A percentile compares a stretch with the other conserved stretches of the same genome.
Evolutionary conservation across 2,113 vertebrate species (phyloP).

Genomic region (Pao palembangensis): DNA sequence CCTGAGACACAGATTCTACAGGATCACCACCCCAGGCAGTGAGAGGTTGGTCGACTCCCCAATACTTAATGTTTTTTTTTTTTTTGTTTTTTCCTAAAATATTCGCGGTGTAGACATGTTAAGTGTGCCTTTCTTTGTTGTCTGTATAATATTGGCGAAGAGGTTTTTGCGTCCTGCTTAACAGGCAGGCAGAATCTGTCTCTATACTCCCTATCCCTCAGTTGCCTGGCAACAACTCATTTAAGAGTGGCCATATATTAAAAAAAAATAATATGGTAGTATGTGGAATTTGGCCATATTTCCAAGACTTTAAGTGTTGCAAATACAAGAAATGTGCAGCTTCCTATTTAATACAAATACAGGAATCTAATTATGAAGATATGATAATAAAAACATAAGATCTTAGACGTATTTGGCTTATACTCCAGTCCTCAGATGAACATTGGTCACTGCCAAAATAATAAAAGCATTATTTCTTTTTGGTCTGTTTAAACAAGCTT

Average conservation of each 20-base stretch:
- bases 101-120: too few relatives aligned
- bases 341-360: too few relatives aligned
- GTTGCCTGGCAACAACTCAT: slow-evolving; percentile 71
- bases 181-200: slow-evolving; percentile 39
- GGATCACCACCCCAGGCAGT: slow-evolving; percentile 97
- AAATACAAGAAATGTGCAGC: too few relatives aligned
- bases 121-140: slow-evolving; percentile 9
- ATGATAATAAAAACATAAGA: too few relatives aligned
- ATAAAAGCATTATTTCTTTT: too few relatives aligned
- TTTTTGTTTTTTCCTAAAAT: too few relatives aligned
- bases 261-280: slow-evolving; percentile 14
- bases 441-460: too few relatives aligned
- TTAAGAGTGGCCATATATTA: slow-evolving; percentile 38
- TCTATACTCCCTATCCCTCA: slow-evolving; percentile 41
- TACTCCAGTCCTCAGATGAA: too few relatives aligned
- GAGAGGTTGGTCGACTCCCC: slow-evolving; percentile 81
- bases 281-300: slow-evolving; percentile 7
- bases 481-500: too few relatives aligned
- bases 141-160: slow-evolving; percentile 43
- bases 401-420: too few relatives aligned
- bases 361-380: too few relatives aligned
- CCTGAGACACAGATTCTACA: slow-evolving; percentile 95
- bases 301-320: too few relatives aligned
- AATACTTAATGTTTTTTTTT: slow-evolving; percentile 10
- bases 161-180: slow-evolving; percentile 42